Evolutionary conservation across 2,888 invertebrate genomes (phyloP).

Genomic region (Tetragonula carbonaria): DNA sequence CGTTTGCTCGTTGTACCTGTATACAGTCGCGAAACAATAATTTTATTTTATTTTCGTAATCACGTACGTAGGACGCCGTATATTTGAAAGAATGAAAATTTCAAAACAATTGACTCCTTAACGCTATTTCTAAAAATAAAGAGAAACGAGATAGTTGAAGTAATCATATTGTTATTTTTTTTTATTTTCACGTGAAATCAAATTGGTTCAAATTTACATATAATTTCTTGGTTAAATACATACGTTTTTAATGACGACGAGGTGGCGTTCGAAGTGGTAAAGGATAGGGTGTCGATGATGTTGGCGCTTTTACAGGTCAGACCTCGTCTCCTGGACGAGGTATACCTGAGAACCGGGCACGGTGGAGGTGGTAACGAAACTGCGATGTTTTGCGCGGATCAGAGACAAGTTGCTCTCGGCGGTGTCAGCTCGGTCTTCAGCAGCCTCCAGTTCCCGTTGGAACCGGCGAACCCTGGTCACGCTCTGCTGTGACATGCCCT

Average conservation of each 20-base stretch:
- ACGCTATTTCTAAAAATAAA: neutral
- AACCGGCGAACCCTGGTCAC: conserved; percentile 98
- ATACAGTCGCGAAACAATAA: conserved; percentile 12
- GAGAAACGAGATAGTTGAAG: neutral
- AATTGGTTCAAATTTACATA: neutral
- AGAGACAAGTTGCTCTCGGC: conserved; percentile 97
- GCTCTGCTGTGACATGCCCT: conserved; percentile 96
- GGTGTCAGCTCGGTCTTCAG: conserved; percentile 97
- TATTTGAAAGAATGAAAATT: too few relatives aligned
- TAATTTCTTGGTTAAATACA: conserved; percentile 19
- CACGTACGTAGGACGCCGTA: too few relatives aligned
- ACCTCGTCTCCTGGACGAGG: conserved; percentile 93
- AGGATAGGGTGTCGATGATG: conserved; percentile 58
- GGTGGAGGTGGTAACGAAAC: conserved; percentile 97
- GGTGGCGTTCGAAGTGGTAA: conserved; percentile 68
- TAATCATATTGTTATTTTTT: neutral
- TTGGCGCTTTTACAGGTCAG: conserved; percentile 79
- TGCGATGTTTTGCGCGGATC: conserved; percentile 99
- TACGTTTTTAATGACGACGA: conserved; percentile 68
- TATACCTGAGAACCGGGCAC: conserved; percentile 96
- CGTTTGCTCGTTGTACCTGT: conserved; percentile 56
- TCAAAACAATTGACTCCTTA: too few relatives aligned
- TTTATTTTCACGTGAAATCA: neutral
- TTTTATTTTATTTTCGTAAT: neutral
- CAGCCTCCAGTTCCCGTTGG: conserved; percentile 99